A percentile compares a stretch with the other conserved stretches of the same genome.
These are phyloP conservation scores for Berghia stephanieae DNA, from an alignment of 1,140 invertebrate species.

Conservation along the genomic window DNA sequence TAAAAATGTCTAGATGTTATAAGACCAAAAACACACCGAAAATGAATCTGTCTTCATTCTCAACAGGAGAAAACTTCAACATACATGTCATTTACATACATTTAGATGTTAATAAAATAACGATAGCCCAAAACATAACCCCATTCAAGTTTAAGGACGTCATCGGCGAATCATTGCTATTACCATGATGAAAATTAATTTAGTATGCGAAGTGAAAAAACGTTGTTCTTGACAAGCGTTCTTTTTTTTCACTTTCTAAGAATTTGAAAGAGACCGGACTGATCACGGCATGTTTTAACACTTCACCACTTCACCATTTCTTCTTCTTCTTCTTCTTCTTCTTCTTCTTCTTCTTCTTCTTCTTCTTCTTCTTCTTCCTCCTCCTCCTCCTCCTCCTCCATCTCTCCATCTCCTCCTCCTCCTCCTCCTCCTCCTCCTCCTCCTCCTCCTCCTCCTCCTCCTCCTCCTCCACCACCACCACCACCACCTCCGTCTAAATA, in stretches of 20 bases:
- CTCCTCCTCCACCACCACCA: too few relatives aligned
- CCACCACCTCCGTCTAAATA: too few relatives aligned
- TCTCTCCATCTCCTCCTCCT: too few relatives aligned
- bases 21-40: too few relatives aligned
- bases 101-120: too few relatives aligned
- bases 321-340: constrained; percentile 41
- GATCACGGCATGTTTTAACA: constrained; percentile 19
- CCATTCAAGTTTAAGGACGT: constrained; percentile 82
- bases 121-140: too few relatives aligned
- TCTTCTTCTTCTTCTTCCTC: constrained; percentile 21
- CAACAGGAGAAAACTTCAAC: too few relatives aligned
- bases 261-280: not conserved
- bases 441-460: too few relatives aligned
- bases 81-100: too few relatives aligned
- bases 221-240: not conserved
- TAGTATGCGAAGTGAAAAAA: constrained; percentile 75
- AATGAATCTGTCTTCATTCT: too few relatives aligned
- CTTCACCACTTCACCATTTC: constrained; percentile 35
- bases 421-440: too few relatives aligned
- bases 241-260: not conserved
- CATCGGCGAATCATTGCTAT: constrained; percentile 75
- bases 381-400: not conserved
- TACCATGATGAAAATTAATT: constrained; percentile 90
- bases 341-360: constrained; percentile 34
- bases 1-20: too few relatives aligned